These are phyloP conservation scores for Zaprionus gabonicus DNA, from an alignment of 1,140 invertebrate genomes.

Conservation along the genomic window DNA sequence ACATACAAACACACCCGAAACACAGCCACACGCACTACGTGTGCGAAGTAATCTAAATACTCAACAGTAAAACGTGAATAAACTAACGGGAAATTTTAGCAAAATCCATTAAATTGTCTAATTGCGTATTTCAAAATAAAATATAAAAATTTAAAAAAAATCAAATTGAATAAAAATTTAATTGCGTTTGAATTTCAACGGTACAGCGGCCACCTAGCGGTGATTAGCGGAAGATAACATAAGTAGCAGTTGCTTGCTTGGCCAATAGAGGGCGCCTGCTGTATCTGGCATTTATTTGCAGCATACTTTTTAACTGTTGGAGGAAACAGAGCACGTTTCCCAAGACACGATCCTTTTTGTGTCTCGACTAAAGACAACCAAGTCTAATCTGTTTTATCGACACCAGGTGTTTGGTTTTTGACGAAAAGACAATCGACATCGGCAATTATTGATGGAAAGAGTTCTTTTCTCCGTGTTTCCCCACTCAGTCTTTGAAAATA, in stretches of 20 bases:
- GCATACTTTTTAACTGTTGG: neutral
- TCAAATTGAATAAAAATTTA: neutral
- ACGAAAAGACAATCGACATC: too few species aligned
- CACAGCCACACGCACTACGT: slow-evolving; percentile 45
- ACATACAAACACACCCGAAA: slow-evolving; percentile 30
- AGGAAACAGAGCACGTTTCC: neutral
- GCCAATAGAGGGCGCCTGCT: neutral
- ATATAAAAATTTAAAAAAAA: slow-evolving; percentile 39
- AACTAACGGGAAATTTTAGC: slow-evolving; percentile 57
- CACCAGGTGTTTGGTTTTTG: too few species aligned
- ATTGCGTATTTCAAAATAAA: slow-evolving; percentile 80
- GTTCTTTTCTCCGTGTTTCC: too few species aligned
- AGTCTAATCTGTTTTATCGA: too few species aligned
- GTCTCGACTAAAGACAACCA: too few species aligned
- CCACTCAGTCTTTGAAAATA: too few species aligned
- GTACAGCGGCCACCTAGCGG: slow-evolving; percentile 5
- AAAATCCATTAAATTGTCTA: slow-evolving; percentile 77
- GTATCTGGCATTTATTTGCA: neutral
- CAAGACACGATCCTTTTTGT: too few species aligned
- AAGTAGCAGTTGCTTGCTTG: neutral
- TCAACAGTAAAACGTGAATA: slow-evolving; percentile 49
- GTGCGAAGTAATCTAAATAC: slow-evolving; percentile 57
- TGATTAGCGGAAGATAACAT: neutral
- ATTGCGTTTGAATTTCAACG: slow-evolving; percentile 6
- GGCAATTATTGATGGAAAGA: too few species aligned